Base-by-base conservation (phyloP, 2,113 vertebrate species). In the Colinus virginianus region DNA sequence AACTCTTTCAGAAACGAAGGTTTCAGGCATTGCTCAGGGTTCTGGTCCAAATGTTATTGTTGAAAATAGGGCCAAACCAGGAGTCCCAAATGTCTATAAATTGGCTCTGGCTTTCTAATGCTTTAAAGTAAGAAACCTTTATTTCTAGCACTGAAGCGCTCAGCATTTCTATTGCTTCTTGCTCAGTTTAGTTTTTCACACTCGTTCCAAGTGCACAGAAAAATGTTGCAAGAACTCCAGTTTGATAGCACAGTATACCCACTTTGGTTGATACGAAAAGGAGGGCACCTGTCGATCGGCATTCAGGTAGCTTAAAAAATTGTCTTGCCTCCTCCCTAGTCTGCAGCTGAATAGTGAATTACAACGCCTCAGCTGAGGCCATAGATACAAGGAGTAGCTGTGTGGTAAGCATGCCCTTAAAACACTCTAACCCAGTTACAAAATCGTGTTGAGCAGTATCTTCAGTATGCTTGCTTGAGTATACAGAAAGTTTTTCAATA, bases 271-370 rank as follows among this genome's bases (percentile, higher is more conserved):
- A 36, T 77, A 20, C 78, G 84, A 93, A 81, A 45, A 61, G 40
- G 30, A 88, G 74, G 32, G 84, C 78, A 45, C 14, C 45, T 89
- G 94, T 95, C 91, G 76, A 61, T 84, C 87, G 87, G 62, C 48
- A 40, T 72, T 90, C 67, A 76, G 63, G 84, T 58, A 90, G 43
- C 62, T n/a, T 81, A 68, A 72, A 86, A 93, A 86, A 61, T 68
- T 76, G 75, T 78, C 36, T 93, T 88, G n/a, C 74, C 46, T 84
- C 62, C 53, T 87, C 30, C 67, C 40, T 53, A 40, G 70, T 6
- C 62, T 87, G 58, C 70, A 92, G 49, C 23, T 34, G 58, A 76
- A 71, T 40, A 81, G 40, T 23, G 53, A 87, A 82, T 94, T 81
- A 48, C 62, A 38, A 49, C 70, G 10, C 22, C 69, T 91, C 87